Evolutionary conservation across 2,113 vertebrate genomes (phyloP).

Genomic region (Trachemys scripta): DNA sequence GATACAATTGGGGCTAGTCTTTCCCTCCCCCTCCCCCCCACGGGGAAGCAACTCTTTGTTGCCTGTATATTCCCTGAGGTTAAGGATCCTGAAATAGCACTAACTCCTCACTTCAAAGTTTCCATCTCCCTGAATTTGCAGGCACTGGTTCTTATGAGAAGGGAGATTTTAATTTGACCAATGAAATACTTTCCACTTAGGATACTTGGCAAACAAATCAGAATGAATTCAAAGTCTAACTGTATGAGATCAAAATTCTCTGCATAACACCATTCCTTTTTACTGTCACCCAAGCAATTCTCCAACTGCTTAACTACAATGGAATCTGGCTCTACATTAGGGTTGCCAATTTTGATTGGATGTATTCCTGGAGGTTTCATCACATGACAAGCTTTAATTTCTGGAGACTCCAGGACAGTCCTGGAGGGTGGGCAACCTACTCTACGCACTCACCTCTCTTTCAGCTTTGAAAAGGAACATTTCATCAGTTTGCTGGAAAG

Average conservation of each 20-base stretch:
- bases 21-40: too few species aligned
- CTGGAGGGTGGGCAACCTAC: too few species aligned
- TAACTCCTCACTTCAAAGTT: background rate
- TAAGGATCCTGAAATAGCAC: background rate
- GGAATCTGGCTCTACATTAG: background rate
- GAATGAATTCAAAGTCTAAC: conserved; percentile 19
- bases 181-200: background rate
- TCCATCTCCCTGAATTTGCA: conserved; percentile 1
- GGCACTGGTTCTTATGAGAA: conserved; percentile 7
- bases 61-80: background rate
- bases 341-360: too few species aligned
- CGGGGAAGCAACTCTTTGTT: background rate
- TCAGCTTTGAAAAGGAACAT: conserved; percentile 92
- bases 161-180: conserved; percentile 19
- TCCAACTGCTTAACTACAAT: conserved; percentile 26
- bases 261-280: background rate
- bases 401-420: too few species aligned
- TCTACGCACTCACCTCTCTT: conserved; percentile 85
- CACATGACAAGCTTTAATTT: too few species aligned
- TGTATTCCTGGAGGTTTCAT: too few species aligned
- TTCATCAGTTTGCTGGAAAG: conserved; percentile 88
- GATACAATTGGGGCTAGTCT: background rate
- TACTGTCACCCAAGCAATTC: background rate
- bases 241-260: conserved; percentile 16
- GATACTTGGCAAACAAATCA: conserved; percentile 16